Base-by-base conservation (phyloP, 2,888 invertebrate genomes). In the Sinhomidia bicolor region DNA sequence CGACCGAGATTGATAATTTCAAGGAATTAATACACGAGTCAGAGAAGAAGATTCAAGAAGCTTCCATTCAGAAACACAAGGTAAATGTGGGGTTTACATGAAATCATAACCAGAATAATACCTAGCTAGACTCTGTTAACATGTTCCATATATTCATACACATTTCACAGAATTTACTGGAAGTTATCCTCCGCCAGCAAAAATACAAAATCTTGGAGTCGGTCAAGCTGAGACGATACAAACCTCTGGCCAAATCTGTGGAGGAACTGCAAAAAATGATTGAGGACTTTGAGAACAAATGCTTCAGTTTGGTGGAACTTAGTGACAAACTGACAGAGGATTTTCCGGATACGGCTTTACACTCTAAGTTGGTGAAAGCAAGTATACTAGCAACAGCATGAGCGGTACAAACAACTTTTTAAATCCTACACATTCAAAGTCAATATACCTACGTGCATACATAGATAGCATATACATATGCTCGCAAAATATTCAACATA, bases 131-230 rank as follows among this genome's bases (percentile, higher is more conserved):
- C n/a, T n/a, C n/a, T n/a, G n/a, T n/a, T n/a, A n/a, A n/a, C n/a
- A n/a, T n/a, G n/a, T n/a, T n/a, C n/a, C n/a, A n/a, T n/a, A n/a
- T n/a, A n/a, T n/a, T n/a, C n/a, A n/a, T n/a, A n/a, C n/a, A n/a
- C n/a, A n/a, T n/a, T n/a, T n/a, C n/a, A 20, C 92, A 95, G 95
- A 95, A 95, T 92, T 93, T 95, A 88, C 95, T 95, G 92, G 93
- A 94, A 85, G 92, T 97, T 23, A 95, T 97, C 0, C 95, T 96
- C 74, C 95, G 95, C 91, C 97, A 97, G 93, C 95, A 96, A 41
- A 95, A 96, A 90, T 95, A 96, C 41, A 95, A 94, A 90, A 95
- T 96, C 91, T 95, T 96, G 83, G 93, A 93, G 87, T 94, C 94
- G 36, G 92, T 94, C 1, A 94, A 94, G 92, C 93, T 92, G 76